phyloP scores from a whole-genome alignment of 2,797 vertebrate species.

The Sandelia bainsii region DNA sequence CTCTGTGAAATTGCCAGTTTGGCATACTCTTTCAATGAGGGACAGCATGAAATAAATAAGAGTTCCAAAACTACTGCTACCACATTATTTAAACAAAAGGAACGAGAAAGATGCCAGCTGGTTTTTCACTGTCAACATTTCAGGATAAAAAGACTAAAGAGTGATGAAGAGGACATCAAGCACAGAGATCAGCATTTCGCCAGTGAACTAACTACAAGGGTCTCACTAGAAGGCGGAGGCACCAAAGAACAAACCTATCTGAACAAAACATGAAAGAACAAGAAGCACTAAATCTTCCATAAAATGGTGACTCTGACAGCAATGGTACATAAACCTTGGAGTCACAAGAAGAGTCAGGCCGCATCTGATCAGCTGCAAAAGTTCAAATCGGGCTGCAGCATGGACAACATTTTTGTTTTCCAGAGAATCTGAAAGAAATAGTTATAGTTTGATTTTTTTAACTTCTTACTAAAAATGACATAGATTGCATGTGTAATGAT shows the following conservation, averaged over 20 bases:
- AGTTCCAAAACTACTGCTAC: constrained; percentile 16
- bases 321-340: constrained; percentile 7
- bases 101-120: constrained; percentile 28
- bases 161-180: background rate
- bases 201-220: background rate
- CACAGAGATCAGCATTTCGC: background rate
- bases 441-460: too few relatives aligned
- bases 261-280: constrained; percentile 1
- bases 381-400: background rate
- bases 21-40: constrained; percentile 38
- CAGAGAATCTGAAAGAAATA: too few relatives aligned
- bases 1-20: constrained; percentile 10
- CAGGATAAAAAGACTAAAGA: background rate
- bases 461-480: too few relatives aligned
- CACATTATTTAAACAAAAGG: constrained; percentile 27
- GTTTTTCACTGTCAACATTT: background rate
- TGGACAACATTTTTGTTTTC: background rate
- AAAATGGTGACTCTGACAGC: background rate
- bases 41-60: constrained; percentile 55
- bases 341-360: background rate
- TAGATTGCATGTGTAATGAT: too few relatives aligned
- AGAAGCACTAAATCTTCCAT: background rate
- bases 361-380: background rate
- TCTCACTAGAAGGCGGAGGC: background rate
- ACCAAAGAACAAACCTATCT: background rate